Conservation (phyloP, 2,797 vertebrate genomes). For the Chelidonichthys spinosus region DNA sequence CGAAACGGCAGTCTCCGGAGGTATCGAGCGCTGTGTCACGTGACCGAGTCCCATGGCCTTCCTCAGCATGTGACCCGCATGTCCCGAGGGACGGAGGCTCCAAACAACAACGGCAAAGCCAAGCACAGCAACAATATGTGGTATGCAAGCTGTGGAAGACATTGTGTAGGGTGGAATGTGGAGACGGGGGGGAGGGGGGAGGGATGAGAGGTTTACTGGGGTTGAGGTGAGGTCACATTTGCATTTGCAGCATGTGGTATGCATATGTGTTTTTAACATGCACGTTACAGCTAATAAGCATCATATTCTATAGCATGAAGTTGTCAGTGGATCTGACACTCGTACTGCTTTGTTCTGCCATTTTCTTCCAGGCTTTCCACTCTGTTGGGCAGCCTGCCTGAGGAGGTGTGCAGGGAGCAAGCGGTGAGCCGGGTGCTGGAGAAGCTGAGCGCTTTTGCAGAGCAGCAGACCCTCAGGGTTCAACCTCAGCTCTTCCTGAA, state of each 20-base stretch:
- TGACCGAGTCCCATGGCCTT: slow-evolving; percentile 57
- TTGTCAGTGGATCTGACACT: neutral
- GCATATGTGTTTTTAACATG: slow-evolving; percentile 1
- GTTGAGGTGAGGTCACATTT: slow-evolving; percentile 1
- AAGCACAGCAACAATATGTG: slow-evolving; percentile 54
- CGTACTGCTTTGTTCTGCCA: neutral
- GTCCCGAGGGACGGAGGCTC: slow-evolving; percentile 24
- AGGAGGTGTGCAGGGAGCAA: slow-evolving; percentile 71
- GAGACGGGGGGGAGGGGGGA: neutral
- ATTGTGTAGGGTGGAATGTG: slow-evolving; percentile 52
- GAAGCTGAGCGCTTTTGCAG: slow-evolving; percentile 81
- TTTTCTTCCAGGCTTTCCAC: slow-evolving; percentile 76
- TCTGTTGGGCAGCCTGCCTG: slow-evolving; percentile 77
- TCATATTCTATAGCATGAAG: neutral
- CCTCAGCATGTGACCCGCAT: slow-evolving; percentile 51
- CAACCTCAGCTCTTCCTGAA: slow-evolving; percentile 76
- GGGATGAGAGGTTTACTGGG: slow-evolving; percentile 1
- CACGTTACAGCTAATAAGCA: neutral
- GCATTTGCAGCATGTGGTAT: slow-evolving; percentile 25
- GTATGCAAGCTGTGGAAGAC: slow-evolving; percentile 56
- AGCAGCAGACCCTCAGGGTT: slow-evolving; percentile 73
- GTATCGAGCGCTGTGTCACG: slow-evolving; percentile 61
- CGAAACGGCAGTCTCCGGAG: slow-evolving; percentile 72
- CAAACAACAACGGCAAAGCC: slow-evolving; percentile 24
- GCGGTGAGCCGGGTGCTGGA: slow-evolving; percentile 75